phyloP scores from a whole-genome alignment of 2,888 invertebrate genomes.

The Amiota minor region DNA sequence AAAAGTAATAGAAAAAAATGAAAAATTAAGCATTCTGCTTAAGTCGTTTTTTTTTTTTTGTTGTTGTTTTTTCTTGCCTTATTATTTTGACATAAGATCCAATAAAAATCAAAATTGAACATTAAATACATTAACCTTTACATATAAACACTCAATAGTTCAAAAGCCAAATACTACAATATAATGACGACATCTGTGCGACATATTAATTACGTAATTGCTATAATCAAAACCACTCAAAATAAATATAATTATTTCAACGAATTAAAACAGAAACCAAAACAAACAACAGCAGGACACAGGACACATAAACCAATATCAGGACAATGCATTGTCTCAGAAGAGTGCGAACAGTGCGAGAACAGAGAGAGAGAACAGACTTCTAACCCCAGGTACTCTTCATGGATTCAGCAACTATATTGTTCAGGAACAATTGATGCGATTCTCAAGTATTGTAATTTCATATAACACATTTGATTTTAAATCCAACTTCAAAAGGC shows the following conservation, averaged over 20 bases:
- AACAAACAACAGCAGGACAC: slow-evolving; percentile 29
- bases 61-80: too few species aligned
- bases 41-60: too few species aligned
- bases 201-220: slow-evolving; percentile 22
- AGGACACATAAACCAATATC: neutral
- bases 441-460: slow-evolving; percentile 41
- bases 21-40: too few species aligned
- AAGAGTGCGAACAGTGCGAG: neutral
- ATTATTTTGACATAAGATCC: too few species aligned
- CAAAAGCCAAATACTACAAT: too few species aligned
- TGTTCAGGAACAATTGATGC: slow-evolving; percentile 42
- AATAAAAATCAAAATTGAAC: too few species aligned
- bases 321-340: slow-evolving; percentile 5
- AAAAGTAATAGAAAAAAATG: too few species aligned
- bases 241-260: slow-evolving; percentile 26
- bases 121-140: too few species aligned
- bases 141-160: too few species aligned
- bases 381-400: slow-evolving; percentile 32
- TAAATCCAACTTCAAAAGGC: slow-evolving; percentile 3
- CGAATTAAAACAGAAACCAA: slow-evolving; percentile 10
- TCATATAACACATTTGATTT: slow-evolving; percentile 12
- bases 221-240: slow-evolving; percentile 6
- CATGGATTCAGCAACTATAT: neutral
- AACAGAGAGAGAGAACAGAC: too few species aligned
- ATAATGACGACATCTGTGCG: slow-evolving; percentile 10